Evolutionary conservation across 1,140 invertebrate species (phyloP), one percentile per base, ranked within the genome.

Genomic region (Thrips palmi): DNA sequence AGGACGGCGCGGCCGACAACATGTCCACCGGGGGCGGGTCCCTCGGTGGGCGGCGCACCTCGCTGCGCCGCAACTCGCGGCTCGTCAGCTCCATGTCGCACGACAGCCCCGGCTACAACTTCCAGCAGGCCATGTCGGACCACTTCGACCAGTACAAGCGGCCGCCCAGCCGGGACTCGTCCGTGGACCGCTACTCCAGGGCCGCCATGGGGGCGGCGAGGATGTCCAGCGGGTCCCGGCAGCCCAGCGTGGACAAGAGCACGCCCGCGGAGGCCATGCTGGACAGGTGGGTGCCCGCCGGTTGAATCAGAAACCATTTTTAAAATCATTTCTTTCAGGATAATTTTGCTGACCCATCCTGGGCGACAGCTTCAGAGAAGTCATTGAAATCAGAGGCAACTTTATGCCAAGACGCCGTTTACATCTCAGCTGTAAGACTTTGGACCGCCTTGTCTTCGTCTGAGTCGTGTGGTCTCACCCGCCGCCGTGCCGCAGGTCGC

Each of bases 141-240:
- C 71, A 71, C 45, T 73, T 94, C 55, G 88, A 94, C 62, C 89
- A 96, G 53, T 97, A 96, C 53, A 86, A 87, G 55, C 67, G 79
- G 51, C 78, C 83, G 37, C 80, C 82, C 2, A 86, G 82, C 60
- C 63, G 83, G 52, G 85, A 88, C 52, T 78, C 77, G 44, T 87
- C 82, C 45, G 77, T 86, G 24, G 84, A 88, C 61, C 67, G 81
- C 39, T 86, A 80, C 51, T 67, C 72, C 1, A 62, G 74, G 42
- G 70, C 70, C 15, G 62, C 65, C 3, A n/a, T n/a, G n/a, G n/a
- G n/a, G n/a, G n/a, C n/a, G n/a, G n/a, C n/a, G n/a, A n/a, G n/a
- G n/a, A n/a, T n/a, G n/a, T n/a, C n/a, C n/a, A 67, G 63, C 33
- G 45, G 37, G 34, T 81, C 78, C 0, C 67, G 79, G 40, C 79